Conservation (phyloP, 37 sponge, comb jelly and placozoan species). For the Diacarnus erythraeanus region DNA sequence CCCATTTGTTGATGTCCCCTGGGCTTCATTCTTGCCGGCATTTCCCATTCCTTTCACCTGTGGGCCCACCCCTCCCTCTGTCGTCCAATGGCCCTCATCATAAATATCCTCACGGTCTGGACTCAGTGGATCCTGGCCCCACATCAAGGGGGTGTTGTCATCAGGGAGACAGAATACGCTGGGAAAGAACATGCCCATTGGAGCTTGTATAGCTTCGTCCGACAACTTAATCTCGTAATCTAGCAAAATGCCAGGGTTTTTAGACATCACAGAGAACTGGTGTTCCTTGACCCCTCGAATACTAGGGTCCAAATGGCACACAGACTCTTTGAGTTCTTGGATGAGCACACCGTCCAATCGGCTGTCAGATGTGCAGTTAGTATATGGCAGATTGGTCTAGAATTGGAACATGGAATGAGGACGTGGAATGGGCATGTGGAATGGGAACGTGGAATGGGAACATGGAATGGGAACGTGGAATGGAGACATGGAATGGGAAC, state of each 20-base stretch:
- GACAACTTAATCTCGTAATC: constrained; percentile 57
- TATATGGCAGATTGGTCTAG: constrained; percentile 83
- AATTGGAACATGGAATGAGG: no score
- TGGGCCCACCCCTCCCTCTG: constrained; percentile 18
- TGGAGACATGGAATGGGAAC: no score
- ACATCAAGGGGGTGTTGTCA: constrained; percentile 45
- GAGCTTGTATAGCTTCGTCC: constrained; percentile 42
- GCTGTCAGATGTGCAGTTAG: constrained; percentile 38
- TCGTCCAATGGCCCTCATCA: constrained; percentile 62
- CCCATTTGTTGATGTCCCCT: not conserved
- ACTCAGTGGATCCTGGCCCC: constrained; percentile 22
- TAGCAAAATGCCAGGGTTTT: constrained; percentile 13
- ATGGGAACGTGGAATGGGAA: no score
- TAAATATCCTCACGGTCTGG: constrained; percentile 69
- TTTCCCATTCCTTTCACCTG: constrained; percentile 3
- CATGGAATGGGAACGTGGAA: no score
- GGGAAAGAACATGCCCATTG: constrained; percentile 71
- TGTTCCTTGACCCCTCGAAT: constrained; percentile 22
- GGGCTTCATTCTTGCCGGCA: not conserved
- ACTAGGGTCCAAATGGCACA: constrained; percentile 80
- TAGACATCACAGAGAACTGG: constrained; percentile 42
- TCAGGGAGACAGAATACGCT: constrained; percentile 56
- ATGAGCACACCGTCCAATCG: constrained; percentile 72
- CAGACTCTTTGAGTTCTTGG: constrained; percentile 80
- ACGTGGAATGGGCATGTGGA: no score